Conservation (phyloP, 2,888 invertebrate genomes). For the Neocrepidodera transversa region DNA sequence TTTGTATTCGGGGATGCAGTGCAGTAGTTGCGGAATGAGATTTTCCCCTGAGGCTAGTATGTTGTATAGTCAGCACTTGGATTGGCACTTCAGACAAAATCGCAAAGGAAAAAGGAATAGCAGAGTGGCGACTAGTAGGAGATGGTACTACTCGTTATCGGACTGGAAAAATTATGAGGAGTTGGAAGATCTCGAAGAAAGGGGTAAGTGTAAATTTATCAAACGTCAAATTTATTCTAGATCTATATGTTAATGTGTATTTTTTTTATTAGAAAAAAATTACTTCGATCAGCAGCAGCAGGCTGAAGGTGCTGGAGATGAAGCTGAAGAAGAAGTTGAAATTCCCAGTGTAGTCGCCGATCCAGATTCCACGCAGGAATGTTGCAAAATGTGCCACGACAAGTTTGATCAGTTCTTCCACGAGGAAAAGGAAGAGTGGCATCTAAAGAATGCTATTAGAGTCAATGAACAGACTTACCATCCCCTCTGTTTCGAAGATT, state of each 20-base stretch:
- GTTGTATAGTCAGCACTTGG: slow-evolving; percentile 93
- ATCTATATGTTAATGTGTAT: too few species aligned
- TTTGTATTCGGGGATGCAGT: slow-evolving; percentile 92
- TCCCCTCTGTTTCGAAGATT: slow-evolving; percentile 89
- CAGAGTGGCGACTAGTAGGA: slow-evolving; percentile 80
- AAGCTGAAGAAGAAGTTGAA: slow-evolving; percentile 67
- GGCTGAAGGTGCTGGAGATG: slow-evolving; percentile 66
- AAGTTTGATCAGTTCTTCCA: slow-evolving; percentile 94
- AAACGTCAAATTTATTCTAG: too few species aligned
- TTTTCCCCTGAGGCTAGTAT: slow-evolving; percentile 90
- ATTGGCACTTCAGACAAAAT: slow-evolving; percentile 98
- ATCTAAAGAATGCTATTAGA: slow-evolving; percentile 81
- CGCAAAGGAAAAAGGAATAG: slow-evolving; percentile 85
- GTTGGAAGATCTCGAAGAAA: slow-evolving; percentile 88
- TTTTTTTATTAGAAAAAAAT: slow-evolving; percentile 73
- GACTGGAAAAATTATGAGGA: slow-evolving; percentile 97
- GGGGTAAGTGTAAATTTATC: slow-evolving; percentile 66
- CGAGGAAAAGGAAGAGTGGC: slow-evolving; percentile 98
- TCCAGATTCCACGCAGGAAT: slow-evolving; percentile 68
- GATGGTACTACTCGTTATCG: slow-evolving; percentile 88
- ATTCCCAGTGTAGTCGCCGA: slow-evolving; percentile 77
- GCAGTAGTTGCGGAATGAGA: slow-evolving; percentile 93
- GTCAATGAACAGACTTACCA: slow-evolving; percentile 83
- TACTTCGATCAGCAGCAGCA: slow-evolving; percentile 79
- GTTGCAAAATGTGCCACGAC: slow-evolving; percentile 91